Evolutionary conservation across 2,113 vertebrate genomes (phyloP), one percentile per base, ranked within the genome.

Genomic region (Rhinoptilus africanus): DNA sequence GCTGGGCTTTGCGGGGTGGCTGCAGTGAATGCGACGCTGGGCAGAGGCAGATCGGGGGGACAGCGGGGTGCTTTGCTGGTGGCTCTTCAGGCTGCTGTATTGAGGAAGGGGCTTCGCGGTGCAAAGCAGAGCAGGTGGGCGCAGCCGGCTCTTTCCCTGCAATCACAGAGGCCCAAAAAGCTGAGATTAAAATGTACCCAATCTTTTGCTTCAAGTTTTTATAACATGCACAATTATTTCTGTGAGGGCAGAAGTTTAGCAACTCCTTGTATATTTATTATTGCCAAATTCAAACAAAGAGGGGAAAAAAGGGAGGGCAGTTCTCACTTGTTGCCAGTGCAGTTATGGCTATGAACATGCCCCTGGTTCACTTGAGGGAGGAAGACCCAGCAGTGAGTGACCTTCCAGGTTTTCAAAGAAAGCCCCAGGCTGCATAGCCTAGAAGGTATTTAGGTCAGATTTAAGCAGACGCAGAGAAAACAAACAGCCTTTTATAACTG

Each of bases 381-480:
- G 59, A 88, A 83, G 64, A 89, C 28, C 62, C 60, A 87, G 57
- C 47, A 57, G 64, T 57, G 54, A 76, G 41, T 34, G n/a, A 68
- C 64, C 72, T 95, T 88, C 78, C 57, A 60, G 24, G 71, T 79
- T 95, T 93, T 95, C 85, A 79, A 82, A 87, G 64, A 81, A 87
- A 91, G 62, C 69, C 79, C 48, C 35, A n/a, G 77, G 66, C 62
- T 92, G 51, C 43, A 43, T 54, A 85, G 48, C 43, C 73, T 78
- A 62, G 81, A 82, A 95, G 73, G 60, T 87, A 92, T 94, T 96
- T 78, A 87, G 77, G 80, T 87, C 94, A 77, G 43, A 87, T 79
- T 81, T 78, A 91, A 85, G 77, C 60, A 92, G 73, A 64, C 87
- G 80, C 80, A 79, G 67, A 79, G 67, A 57, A 92, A 89, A 92